Evolutionary conservation across 2,797 vertebrate genomes (phyloP).

Genomic region (Gadopsis bispinosus): DNA sequence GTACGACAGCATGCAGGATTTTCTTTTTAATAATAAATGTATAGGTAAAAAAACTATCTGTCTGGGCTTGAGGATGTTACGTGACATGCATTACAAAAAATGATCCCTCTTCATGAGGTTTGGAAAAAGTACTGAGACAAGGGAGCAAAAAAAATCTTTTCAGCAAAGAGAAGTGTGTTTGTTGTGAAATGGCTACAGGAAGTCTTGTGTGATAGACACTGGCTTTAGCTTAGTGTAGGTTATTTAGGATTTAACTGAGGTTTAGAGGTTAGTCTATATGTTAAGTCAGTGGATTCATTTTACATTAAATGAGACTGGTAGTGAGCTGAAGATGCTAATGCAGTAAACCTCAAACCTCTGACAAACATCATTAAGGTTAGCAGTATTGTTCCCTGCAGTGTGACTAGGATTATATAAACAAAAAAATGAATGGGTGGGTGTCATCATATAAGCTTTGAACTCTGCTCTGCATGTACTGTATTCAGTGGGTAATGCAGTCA

Average conservation of each 20-base stretch:
- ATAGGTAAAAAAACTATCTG: no score
- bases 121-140: background rate
- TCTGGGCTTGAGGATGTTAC: background rate
- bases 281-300: background rate
- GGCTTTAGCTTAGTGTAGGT: background rate
- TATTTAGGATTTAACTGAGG: background rate
- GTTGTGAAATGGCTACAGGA: background rate
- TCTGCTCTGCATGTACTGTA: background rate
- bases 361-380: background rate
- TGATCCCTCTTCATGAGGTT: background rate
- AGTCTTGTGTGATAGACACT: background rate
- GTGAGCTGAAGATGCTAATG: background rate
- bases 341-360: background rate
- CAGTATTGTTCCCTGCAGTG: background rate
- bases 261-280: background rate
- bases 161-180: background rate
- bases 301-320: background rate
- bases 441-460: conserved; percentile 8
- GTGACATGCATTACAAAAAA: background rate
- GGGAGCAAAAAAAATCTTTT: background rate
- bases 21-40: background rate
- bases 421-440: background rate
- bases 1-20: no score
- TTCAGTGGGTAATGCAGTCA: background rate
- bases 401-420: background rate